Evolutionary conservation across 2,113 vertebrate genomes (phyloP).

Genomic region (Xiphias gladius): DNA sequence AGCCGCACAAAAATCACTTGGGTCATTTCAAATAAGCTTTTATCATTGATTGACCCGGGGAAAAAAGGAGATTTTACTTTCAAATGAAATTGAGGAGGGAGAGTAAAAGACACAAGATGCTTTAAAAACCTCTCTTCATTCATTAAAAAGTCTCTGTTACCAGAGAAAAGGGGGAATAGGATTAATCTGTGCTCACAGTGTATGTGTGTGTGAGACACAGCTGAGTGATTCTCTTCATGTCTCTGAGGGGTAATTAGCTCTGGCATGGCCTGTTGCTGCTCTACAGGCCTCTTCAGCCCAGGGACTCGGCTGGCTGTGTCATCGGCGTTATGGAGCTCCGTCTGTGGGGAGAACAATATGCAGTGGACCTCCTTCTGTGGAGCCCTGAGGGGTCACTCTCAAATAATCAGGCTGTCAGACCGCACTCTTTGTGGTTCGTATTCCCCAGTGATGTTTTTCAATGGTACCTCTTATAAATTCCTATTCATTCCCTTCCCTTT

Average conservation of each 20-base stretch:
- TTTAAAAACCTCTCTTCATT: constrained; percentile 71
- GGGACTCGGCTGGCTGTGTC: constrained; percentile 58
- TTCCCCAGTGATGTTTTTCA: constrained; percentile 31
- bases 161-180: constrained; percentile 51
- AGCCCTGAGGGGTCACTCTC: constrained; percentile 46
- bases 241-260: constrained; percentile 78
- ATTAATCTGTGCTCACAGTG: constrained; percentile 56
- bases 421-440: constrained; percentile 13
- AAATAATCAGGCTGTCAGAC: constrained; percentile 50
- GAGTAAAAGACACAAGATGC: constrained; percentile 51
- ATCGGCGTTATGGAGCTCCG: constrained; percentile 21
- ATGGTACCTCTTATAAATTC: neutral
- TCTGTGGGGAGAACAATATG: constrained; percentile 47
- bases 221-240: constrained; percentile 74
- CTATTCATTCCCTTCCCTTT: neutral
- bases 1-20: constrained; percentile 15
- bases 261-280: constrained; percentile 64
- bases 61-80: constrained; percentile 57
- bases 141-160: constrained; percentile 68
- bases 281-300: constrained; percentile 54
- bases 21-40: constrained; percentile 66
- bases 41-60: constrained; percentile 57
- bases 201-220: constrained; percentile 51
- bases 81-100: constrained; percentile 60
- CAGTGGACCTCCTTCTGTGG: constrained; percentile 19